Base-by-base conservation (phyloP, 2,888 invertebrate genomes). In the Sinodicranocentrus sp. region DNA sequence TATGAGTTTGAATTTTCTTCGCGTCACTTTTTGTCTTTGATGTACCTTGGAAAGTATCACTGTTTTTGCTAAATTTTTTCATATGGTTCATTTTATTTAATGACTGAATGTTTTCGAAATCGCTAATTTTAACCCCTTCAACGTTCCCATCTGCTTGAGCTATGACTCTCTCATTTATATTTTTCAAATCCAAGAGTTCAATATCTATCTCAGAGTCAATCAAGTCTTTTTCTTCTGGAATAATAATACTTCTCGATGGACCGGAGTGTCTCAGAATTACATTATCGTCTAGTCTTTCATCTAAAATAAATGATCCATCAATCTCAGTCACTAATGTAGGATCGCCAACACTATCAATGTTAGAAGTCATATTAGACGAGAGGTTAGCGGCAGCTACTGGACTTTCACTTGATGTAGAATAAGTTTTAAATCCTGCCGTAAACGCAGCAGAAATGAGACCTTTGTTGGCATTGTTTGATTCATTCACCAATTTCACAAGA, bases 401-500 rank as follows among this genome's bases (percentile, higher is more conserved):
- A 52, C 8, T 10, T 13, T 75, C 75, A 17, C 63, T 75, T 33
- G 15, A 28, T 2, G 75, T 63, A 0, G 75, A 75, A 19, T 65
- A 75, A 6, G 65, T 52, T 65, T 44, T 75, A 1, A 72, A 21
- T 23, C 75, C 75, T n/a, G 44, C 17, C 0, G 77, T 25, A n/a
- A 21, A 21, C 10, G 43, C 1, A n/a, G 44, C 25, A 0, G 57
- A 39, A 5, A 39, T 26, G 1, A 68, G 6, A 19, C n/a, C 6
- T 39, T 65, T 76, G 1, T 63, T 6, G 5, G 17, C 5, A 63
- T 23, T 63, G 28, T 15, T 75, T 10, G 75, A 2, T 1, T 77
- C 68, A n/a, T n/a, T n/a, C n/a, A n/a, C n/a, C n/a, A n/a, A n/a
- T 19, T 65, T 79, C 15, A 39, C 61, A 3, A 94, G 93, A 77